Percentiles rank a stretch among this genome's conserved stretches.
phyloP scores from a whole-genome alignment of 1,140 invertebrate species.

The Pteromalus puparum region DNA sequence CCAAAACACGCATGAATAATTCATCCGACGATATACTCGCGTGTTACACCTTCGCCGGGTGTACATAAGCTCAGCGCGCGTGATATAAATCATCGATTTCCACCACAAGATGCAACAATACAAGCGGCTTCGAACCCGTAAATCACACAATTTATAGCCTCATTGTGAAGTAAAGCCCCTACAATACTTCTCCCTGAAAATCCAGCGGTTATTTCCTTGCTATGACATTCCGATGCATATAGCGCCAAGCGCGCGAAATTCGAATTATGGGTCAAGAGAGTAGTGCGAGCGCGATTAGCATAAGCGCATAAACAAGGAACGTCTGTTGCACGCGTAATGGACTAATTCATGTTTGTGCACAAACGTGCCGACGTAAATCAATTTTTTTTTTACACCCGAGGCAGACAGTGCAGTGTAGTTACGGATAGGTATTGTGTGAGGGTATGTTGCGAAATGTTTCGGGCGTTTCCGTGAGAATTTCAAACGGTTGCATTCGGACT shows the following conservation, averaged over 20 bases:
- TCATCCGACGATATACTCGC: neutral
- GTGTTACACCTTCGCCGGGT: neutral
- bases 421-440: too few species aligned
- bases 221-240: too few species aligned
- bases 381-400: too few species aligned
- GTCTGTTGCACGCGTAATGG: neutral
- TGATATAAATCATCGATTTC: slow-evolving; percentile 13
- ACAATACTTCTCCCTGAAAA: neutral
- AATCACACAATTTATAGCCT: slow-evolving; percentile 36
- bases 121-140: neutral
- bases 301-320: slow-evolving; percentile 47
- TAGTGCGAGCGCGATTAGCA: slow-evolving; percentile 45
- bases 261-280: slow-evolving; percentile 58
- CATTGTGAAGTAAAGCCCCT: slow-evolving; percentile 18
- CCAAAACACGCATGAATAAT: neutral
- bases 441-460: too few species aligned
- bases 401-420: too few species aligned
- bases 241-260: neutral
- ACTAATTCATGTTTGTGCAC: neutral
- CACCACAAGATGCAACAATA: neutral
- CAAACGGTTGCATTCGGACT: too few species aligned
- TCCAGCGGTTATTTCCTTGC: too few species aligned
- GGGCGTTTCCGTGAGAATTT: too few species aligned
- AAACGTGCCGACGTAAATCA: too few species aligned
- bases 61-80: too few species aligned